Evolutionary conservation across 2,113 vertebrate species (phyloP).

Genomic region (Nothocercus julius): DNA sequence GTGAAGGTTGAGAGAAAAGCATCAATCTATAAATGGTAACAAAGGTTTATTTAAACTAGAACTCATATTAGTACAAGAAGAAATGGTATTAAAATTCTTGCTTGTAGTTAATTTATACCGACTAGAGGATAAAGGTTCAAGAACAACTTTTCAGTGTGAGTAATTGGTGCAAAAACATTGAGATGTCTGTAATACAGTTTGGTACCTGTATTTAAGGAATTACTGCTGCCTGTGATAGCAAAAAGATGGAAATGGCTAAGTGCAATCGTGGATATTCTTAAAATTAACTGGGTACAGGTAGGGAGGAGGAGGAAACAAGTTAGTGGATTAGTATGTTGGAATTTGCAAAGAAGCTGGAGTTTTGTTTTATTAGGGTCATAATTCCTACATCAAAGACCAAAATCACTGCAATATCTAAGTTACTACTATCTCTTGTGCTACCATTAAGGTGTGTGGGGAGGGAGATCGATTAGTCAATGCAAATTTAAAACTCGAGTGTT

Average conservation of each 20-base stretch:
- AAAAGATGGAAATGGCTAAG: neutral
- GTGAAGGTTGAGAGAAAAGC: neutral
- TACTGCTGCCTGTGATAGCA: neutral
- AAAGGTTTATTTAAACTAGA: neutral
- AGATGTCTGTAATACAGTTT: neutral
- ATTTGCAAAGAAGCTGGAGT: neutral
- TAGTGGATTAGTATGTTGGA: too few relatives aligned
- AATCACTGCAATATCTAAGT: rapidly evolving
- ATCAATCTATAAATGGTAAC: neutral
- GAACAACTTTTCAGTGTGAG: neutral
- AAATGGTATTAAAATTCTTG: neutral
- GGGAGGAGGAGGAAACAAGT: neutral
- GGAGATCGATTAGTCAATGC: neutral
- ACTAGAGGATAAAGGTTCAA: neutral
- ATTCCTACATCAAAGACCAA: neutral
- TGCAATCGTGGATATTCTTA: neutral
- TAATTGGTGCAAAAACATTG: neutral
- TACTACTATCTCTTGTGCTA: neutral
- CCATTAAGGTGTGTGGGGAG: neutral
- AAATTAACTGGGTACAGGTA: neutral
- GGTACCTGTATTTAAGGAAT: neutral
- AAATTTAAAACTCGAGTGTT: neutral
- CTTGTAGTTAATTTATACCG: neutral
- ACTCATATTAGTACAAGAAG: neutral
- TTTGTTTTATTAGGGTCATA: neutral